phyloP scores from a whole-genome alignment of 2,888 invertebrate genomes.

The Steromphala cineraria region DNA sequence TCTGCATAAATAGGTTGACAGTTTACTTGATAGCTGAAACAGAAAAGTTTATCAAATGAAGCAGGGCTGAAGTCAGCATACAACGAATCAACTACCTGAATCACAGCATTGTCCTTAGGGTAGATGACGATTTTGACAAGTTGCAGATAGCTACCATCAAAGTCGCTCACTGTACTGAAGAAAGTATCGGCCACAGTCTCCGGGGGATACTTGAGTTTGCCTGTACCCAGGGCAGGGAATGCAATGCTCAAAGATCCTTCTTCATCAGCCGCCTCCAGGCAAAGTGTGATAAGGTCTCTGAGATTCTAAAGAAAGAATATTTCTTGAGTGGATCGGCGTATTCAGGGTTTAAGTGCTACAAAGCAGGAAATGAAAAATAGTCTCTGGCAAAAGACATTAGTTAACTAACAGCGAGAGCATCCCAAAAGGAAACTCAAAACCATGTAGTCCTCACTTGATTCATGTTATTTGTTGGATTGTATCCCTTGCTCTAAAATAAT shows the following conservation, averaged over 20 bases:
- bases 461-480: no score
- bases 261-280: conserved; percentile 20
- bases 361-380: no score
- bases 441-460: no score
- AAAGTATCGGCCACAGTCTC: background rate
- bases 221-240: conserved; percentile 40
- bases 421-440: no score
- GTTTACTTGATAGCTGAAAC: no score
- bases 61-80: no score
- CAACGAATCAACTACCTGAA: background rate
- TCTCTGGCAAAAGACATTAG: no score
- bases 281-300: background rate
- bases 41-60: no score
- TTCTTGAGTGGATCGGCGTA: background rate
- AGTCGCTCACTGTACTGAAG: background rate
- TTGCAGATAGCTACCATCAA: background rate
- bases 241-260: conserved; percentile 13
- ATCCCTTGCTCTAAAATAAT: no score
- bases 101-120: background rate
- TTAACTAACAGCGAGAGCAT: no score
- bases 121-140: background rate
- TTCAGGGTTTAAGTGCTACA: no score
- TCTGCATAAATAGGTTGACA: no score
- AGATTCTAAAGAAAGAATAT: background rate
- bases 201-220: conserved; percentile 19